These are phyloP conservation scores for Lophochroa leadbeateri DNA, from an alignment of 2,113 vertebrate genomes.

Conservation along the genomic window DNA sequence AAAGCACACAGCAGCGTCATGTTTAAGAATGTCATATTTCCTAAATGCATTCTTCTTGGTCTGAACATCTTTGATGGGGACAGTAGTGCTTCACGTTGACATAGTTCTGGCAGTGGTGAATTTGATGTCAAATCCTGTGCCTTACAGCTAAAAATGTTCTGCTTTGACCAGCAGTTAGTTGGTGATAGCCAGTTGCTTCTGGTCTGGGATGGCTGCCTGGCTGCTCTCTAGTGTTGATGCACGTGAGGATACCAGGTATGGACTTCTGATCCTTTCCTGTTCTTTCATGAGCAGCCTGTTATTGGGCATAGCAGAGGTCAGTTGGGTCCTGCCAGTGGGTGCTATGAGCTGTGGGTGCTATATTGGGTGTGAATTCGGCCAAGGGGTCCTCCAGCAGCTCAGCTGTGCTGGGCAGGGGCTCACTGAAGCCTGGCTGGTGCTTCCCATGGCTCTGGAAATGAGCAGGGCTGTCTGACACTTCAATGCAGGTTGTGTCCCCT, in stretches of 20 bases:
- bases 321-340: not conserved
- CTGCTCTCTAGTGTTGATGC: not conserved
- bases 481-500: rapidly evolving
- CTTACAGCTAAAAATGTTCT: not conserved
- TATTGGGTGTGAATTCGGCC: rapidly evolving
- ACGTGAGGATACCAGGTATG: not conserved
- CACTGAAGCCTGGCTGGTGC: not conserved
- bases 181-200: not conserved
- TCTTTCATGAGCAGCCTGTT: not conserved
- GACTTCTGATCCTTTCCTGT: not conserved
- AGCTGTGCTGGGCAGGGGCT: not conserved
- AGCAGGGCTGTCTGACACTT: not conserved
- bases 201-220: not conserved
- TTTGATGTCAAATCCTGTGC: not conserved
- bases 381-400: not conserved
- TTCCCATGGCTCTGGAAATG: not conserved
- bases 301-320: not conserved
- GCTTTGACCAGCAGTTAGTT: not conserved
- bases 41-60: not conserved
- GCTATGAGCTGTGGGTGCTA: not conserved
- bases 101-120: not conserved
- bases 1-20: rapidly evolving
- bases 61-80: not conserved
- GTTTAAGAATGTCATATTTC: not conserved
- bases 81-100: not conserved